phyloP scores from a whole-genome alignment of 1,140 invertebrate genomes.

The Hypsibius dujardini region DNA sequence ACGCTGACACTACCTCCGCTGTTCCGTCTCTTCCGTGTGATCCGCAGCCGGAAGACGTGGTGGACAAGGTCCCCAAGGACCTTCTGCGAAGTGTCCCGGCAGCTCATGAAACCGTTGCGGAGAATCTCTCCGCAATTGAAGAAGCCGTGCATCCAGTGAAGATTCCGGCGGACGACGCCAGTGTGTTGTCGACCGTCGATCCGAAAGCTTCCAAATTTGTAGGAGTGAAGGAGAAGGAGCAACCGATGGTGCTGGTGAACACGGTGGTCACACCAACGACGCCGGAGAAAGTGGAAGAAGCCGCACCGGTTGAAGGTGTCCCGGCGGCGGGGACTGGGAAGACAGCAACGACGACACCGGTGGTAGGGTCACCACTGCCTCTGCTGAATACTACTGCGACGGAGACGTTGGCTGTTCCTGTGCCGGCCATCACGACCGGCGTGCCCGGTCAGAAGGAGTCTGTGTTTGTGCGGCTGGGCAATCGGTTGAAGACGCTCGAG shows the following conservation, averaged over 20 bases:
- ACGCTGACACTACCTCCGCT: neutral
- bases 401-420: constrained; percentile 18
- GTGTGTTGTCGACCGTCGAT: neutral
- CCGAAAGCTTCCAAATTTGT: neutral
- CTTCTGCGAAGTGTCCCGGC: neutral
- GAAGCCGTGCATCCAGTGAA: neutral
- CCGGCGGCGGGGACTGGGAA: no score
- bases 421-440: constrained; percentile 24
- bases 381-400: neutral
- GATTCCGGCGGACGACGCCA: neutral
- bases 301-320: no score
- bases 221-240: neutral
- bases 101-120: neutral
- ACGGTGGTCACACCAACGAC: neutral
- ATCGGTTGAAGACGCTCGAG: constrained; percentile 84
- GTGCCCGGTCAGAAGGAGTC: constrained; percentile 61
- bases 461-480: constrained; percentile 78
- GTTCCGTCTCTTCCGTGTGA: neutral
- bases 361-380: no score
- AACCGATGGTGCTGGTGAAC: neutral
- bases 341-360: no score
- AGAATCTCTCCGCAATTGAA: neutral
- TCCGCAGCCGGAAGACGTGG: neutral
- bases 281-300: neutral
- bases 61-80: neutral